Evolutionary conservation across 1,140 invertebrate genomes (phyloP).

Genomic region (Marisa cornuarietis): DNA sequence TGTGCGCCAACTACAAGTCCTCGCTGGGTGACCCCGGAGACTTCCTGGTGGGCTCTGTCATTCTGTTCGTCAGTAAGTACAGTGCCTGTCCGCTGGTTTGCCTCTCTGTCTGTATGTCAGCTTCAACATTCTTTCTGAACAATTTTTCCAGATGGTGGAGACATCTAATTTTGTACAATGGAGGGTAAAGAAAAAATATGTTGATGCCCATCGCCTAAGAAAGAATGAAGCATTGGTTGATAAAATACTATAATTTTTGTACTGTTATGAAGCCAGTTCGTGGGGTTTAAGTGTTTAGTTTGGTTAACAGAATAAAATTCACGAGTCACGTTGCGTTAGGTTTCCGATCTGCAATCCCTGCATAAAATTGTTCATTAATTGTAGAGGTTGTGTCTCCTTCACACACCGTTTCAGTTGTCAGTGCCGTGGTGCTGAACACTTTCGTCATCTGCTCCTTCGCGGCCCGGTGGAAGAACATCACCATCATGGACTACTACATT

Average conservation of each 20-base stretch:
- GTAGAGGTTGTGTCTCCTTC: neutral
- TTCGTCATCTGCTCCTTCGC: conserved; percentile 20
- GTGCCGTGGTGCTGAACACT: conserved; percentile 16
- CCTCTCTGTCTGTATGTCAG: neutral
- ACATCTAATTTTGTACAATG: no score
- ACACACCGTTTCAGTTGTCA: conserved; percentile 5
- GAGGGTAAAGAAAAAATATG: no score
- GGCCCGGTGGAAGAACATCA: neutral
- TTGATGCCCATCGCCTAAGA: no score
- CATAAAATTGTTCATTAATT: no score
- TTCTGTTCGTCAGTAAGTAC: conserved; percentile 1
- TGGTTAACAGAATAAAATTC: neutral
- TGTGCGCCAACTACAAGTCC: neutral
- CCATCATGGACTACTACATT: conserved; percentile 23
- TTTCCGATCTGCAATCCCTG: no score
- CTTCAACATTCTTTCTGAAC: neutral
- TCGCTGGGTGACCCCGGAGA: neutral
- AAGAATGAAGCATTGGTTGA: no score
- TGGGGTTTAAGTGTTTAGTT: neutral
- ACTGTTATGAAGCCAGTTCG: neutral
- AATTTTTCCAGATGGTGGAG: no score
- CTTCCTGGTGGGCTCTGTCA: neutral
- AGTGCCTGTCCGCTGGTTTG: neutral
- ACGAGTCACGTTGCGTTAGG: neutral
- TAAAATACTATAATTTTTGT: neutral